Base-by-base conservation (phyloP, 2,113 vertebrate species). In the Aviceda subcristata region DNA sequence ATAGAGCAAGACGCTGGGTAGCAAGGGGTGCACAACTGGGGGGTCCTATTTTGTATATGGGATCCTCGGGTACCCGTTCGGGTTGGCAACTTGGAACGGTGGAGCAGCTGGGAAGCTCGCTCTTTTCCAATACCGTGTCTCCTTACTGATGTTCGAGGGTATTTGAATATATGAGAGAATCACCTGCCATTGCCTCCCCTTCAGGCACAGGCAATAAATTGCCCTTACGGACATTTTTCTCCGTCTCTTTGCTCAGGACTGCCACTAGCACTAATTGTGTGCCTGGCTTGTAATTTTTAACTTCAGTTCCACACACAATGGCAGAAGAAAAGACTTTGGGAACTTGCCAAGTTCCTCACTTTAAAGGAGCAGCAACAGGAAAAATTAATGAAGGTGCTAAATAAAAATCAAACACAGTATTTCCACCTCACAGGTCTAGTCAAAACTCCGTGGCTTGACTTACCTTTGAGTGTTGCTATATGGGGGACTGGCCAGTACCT, bases 341-440 rank as follows among this genome's bases (percentile, higher is more conserved):
- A 95, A 76, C 48, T 55, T 89, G 76, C 83, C 91, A 96, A 84
- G 46, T 89, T 77, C 21, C 53, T 91, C 41, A 75, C 80, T 92
- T 94, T 94, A 94, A 94, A 95, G 60, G 24, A 96, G 66, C 15
- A 91, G 67, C 48, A 91, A 63, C 21, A 81, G 76, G 76, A 94
- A 91, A 94, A 93, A 73, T 88, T 94, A 95, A 96, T 79, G 78
- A 92, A 66, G 30, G 62, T 94, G 55, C 39, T 73, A 94, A 85
- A 87, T 66, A 88, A 94, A 96, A 97, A 94, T 82, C 77, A 95
- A 91, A 93, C 41, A 57, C 30, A 19, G 53, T 30, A 72, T 87
- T 97, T 91, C 79, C 60, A 23, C 84, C 91, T 94, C 92, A 87
- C 41, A 89, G 62, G 55, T 91, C 62, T 79, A 76, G 56, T 92